These are phyloP conservation scores for Antheraea yamamai DNA, from an alignment of 2,888 invertebrate species.

Conservation along the genomic window DNA sequence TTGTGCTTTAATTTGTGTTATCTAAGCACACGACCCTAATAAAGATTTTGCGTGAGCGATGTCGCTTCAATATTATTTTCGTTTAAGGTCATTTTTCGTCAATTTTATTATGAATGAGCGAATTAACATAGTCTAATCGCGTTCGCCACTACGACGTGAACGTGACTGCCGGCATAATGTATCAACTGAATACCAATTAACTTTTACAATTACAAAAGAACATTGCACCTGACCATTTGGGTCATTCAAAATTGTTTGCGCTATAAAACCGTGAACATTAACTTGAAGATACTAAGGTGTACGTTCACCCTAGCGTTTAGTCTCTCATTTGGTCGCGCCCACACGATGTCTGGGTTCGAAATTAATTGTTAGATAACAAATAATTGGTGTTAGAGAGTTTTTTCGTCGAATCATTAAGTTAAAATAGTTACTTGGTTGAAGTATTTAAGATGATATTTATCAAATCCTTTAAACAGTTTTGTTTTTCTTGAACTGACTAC, in stretches of 20 bases:
- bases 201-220: constrained; percentile 47
- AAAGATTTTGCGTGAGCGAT: neutral
- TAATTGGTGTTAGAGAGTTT: constrained; percentile 16
- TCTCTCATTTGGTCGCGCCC: constrained; percentile 29
- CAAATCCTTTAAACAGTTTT: neutral
- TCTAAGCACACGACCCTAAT: neutral
- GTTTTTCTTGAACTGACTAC: too few species aligned
- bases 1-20: neutral
- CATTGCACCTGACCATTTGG: constrained; percentile 40
- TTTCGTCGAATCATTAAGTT: neutral
- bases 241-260: constrained; percentile 28
- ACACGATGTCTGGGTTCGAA: constrained; percentile 27
- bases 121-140: constrained; percentile 56
- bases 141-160: constrained; percentile 49
- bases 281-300: constrained; percentile 19
- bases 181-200: constrained; percentile 61
- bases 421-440: neutral
- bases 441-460: neutral
- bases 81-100: constrained; percentile 22
- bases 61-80: neutral
- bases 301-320: constrained; percentile 30
- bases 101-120: constrained; percentile 57
- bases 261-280: constrained; percentile 22
- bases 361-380: constrained; percentile 23
- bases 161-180: constrained; percentile 58